Evolutionary conservation across 2,888 invertebrate species (phyloP), one percentile per base, ranked within the genome.

Genomic region (Trachelus tabidus): DNA sequence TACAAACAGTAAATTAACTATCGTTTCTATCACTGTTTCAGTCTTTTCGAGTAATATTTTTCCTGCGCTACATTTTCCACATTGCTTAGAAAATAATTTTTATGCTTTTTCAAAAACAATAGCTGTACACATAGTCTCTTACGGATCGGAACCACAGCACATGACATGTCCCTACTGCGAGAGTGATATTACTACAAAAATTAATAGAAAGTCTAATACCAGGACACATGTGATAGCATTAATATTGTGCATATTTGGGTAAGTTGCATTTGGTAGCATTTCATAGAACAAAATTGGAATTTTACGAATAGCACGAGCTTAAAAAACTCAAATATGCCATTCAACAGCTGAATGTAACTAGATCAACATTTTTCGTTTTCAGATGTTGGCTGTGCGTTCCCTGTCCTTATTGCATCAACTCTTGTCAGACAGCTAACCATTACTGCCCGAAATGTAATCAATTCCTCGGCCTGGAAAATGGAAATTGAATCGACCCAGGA

Each of bases 221-320:
- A 93, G 92, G 86, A 93, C 93, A 1, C 93, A 93, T 84, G 79
- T 93, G 15, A 91, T 92, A 76, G 93, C 93, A 3, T 80, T 93
- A n/a, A 75, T 92, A 1, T 85, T 93, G 11, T 93, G 92, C 79
- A 34, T 92, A 30, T 84, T 92, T 74, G 92, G 91, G 93, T 93
- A 89, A 89, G 90, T 69, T 12, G 69, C 12, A 69, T 69, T 69
- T 33, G 30, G 69, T 11, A 69, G 3, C 0, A 30, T 33, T n/a
- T 33, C 69, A 30, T 0, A 69, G 69, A 69, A 33, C 11, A n/a
- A 30, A 30, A 33, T 69, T 31, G 9, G 12, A 11, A 69, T 30
- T 15, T 69, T 69, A 69, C 33, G 23, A 69, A 4, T 23, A n/a
- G 69, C 4, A 12, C 6, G 69, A 4, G 9, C 12, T n/a, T 12